Evolutionary conservation across 2,888 invertebrate species (phyloP).

Genomic region (Crioceris asparagi): DNA sequence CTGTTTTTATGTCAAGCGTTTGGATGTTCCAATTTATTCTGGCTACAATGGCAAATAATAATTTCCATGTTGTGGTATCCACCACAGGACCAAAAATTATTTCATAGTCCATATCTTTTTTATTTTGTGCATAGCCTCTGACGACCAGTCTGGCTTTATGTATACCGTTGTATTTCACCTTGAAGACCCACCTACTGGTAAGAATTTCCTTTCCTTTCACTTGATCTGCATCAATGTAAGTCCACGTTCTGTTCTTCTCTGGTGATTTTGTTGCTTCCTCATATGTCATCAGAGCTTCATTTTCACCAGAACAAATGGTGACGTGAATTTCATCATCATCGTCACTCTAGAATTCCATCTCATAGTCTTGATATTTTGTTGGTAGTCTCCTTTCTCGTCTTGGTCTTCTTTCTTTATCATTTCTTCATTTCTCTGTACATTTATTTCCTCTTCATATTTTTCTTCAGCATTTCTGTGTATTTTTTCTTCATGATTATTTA

Average conservation of each 20-base stretch:
- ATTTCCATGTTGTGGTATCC: too few species aligned
- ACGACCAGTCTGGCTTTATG: conserved; percentile 14
- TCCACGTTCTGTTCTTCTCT: conserved; percentile 19
- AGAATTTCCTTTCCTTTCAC: conserved; percentile 10
- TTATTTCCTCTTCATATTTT: neutral
- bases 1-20: too few species aligned
- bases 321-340: too few species aligned
- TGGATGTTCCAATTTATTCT: too few species aligned
- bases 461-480: conserved; percentile 3
- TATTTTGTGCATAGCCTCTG: conserved; percentile 9
- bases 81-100: too few species aligned
- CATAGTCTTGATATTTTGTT: conserved; percentile 2
- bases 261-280: conserved; percentile 13
- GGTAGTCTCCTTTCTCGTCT: conserved; percentile 5
- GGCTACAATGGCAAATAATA: too few species aligned
- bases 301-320: too few species aligned
- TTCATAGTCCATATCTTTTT: conserved; percentile 7
- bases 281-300: conserved; percentile 13
- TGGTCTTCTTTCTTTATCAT: conserved; percentile 4
- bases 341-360: too few species aligned
- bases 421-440: neutral
- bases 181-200: conserved; percentile 13
- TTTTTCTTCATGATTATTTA: conserved; percentile 3
- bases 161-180: conserved; percentile 11
- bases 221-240: conserved; percentile 13